A percentile compares a stretch with the other conserved stretches of the same genome.
phyloP scores from a whole-genome alignment of 2,888 invertebrate genomes.

The Polydrusus tereticollis region DNA sequence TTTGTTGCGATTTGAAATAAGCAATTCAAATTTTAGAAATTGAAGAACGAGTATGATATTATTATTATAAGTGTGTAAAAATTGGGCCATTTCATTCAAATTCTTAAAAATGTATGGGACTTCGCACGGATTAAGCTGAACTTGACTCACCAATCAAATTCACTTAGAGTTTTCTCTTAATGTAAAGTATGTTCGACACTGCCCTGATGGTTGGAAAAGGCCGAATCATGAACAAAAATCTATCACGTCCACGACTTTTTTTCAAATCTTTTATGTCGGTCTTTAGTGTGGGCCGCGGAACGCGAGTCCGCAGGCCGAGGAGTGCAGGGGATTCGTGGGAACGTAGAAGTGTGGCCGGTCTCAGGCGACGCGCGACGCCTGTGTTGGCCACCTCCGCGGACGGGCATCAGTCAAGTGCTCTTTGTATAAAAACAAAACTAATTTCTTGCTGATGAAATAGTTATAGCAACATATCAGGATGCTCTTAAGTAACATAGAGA shows the following conservation, averaged over 20 bases:
- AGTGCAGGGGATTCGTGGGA: constrained; percentile 59
- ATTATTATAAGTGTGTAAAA: too few species aligned
- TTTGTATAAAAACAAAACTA: background rate
- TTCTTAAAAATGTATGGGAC: too few species aligned
- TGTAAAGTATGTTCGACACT: background rate
- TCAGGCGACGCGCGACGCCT: constrained; percentile 57
- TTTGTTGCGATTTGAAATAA: too few species aligned
- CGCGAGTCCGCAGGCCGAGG: constrained; percentile 30
- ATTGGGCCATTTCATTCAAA: too few species aligned
- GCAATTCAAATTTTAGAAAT: too few species aligned
- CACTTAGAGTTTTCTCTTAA: too few species aligned
- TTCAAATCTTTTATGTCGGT: constrained; percentile 41
- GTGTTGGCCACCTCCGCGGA: constrained; percentile 55
- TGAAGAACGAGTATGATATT: too few species aligned
- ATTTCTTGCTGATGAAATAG: too few species aligned
- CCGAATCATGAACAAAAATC: constrained; percentile 42
- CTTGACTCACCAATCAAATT: too few species aligned
- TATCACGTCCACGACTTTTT: constrained; percentile 43
- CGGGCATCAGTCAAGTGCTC: constrained; percentile 43
- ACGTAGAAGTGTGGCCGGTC: constrained; percentile 63
- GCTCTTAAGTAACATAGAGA: too few species aligned
- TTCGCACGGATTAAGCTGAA: too few species aligned
- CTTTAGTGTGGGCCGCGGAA: constrained; percentile 46
- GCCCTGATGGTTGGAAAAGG: constrained; percentile 22
- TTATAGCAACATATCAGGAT: too few species aligned